These are phyloP conservation scores for Scleropages formosus DNA, from an alignment of 2,797 vertebrate species.

Conservation along the genomic window DNA sequence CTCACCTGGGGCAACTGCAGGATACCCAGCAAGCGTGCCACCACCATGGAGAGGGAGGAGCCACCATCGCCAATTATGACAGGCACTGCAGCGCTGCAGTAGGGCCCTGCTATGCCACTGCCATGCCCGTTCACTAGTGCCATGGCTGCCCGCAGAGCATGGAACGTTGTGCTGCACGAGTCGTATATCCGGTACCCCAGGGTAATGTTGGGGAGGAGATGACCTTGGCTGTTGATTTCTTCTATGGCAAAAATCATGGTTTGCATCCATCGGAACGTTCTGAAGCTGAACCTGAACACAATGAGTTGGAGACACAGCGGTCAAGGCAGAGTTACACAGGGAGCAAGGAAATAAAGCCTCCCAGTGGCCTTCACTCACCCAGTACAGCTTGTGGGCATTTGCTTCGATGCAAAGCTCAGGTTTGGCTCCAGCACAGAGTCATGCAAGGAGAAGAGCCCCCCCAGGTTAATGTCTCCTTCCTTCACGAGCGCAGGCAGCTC, in stretches of 20 bases:
- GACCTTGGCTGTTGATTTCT: constrained; percentile 67
- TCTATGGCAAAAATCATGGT: constrained; percentile 78
- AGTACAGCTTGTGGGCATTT: constrained; percentile 57
- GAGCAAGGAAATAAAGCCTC: no score
- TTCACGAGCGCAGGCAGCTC: constrained; percentile 59
- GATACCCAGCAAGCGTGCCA: constrained; percentile 69
- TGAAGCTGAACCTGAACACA: constrained; percentile 67
- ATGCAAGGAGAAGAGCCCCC: constrained; percentile 76
- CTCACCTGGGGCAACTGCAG: constrained; percentile 71
- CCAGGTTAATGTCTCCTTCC: constrained; percentile 66
- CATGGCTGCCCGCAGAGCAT: constrained; percentile 65
- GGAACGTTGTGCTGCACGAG: constrained; percentile 70
- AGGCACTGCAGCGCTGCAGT: constrained; percentile 57
- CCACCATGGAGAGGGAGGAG: constrained; percentile 73
- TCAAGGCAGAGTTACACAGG: neutral
- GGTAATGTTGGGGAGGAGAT: constrained; percentile 66
- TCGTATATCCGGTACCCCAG: constrained; percentile 75
- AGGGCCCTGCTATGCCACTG: constrained; percentile 19
- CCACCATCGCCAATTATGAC: constrained; percentile 75
- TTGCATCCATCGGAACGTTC: constrained; percentile 79
- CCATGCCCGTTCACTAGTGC: constrained; percentile 59
- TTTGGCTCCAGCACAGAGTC: constrained; percentile 61
- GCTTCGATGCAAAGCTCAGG: constrained; percentile 57
- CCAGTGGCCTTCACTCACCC: constrained; percentile 53
- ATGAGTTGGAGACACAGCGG: neutral